Conservation (phyloP, 2,888 invertebrate species). For the Embidobia sp. region DNA sequence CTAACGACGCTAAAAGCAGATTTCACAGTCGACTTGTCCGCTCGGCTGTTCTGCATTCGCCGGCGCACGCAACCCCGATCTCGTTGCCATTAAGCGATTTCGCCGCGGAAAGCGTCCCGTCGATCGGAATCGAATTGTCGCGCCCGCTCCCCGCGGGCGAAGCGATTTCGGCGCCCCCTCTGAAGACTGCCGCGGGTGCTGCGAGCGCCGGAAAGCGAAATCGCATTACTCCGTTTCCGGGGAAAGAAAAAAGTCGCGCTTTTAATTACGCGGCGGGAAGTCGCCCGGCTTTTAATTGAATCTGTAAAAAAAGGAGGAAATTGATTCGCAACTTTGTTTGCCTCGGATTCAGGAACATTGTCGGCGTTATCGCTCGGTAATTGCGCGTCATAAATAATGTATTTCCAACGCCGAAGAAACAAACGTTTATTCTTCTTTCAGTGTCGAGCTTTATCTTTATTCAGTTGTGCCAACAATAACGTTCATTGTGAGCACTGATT, state of each 20-base stretch:
- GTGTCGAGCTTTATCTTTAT: conserved; percentile 36
- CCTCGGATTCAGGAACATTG: conserved; percentile 9
- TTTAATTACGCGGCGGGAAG: conserved; percentile 38
- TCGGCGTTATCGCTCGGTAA: conserved; percentile 32
- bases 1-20: conserved; percentile 73
- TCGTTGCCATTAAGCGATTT: conserved; percentile 62
- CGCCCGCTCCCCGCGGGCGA: conserved; percentile 39
- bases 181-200: conserved; percentile 44
- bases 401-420: conserved; percentile 10
- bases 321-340: conserved; percentile 46
- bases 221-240: conserved; percentile 71
- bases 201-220: conserved; percentile 66
- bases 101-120: conserved; percentile 45
- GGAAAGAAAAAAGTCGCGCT: conserved; percentile 42
- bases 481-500: conserved; percentile 22
- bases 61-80: conserved; percentile 20
- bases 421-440: conserved; percentile 35
- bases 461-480: conserved; percentile 44
- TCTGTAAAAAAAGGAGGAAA: conserved; percentile 54
- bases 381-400: conserved; percentile 31
- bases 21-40: conserved; percentile 72
- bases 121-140: conserved; percentile 55
- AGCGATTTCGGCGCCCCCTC: conserved; percentile 18
- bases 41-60: conserved; percentile 34
- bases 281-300: conserved; percentile 40